Conservation (phyloP, 2,797 vertebrate genomes). For the Astyanax mexicanus region DNA sequence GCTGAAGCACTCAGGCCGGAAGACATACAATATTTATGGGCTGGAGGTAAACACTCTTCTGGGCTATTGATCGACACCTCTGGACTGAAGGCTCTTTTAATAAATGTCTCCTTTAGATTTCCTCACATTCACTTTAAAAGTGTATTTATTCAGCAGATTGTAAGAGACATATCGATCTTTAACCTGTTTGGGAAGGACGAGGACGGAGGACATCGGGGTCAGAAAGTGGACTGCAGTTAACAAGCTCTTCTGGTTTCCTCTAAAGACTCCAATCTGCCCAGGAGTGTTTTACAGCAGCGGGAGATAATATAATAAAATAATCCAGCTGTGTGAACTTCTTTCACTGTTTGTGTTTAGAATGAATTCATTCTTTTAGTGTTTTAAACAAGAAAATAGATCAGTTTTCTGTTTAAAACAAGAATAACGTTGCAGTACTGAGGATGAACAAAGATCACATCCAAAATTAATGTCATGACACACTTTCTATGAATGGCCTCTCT, state of each 20-base stretch:
- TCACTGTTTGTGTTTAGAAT: neutral
- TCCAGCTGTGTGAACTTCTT: neutral
- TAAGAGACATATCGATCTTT: slow-evolving; percentile 1
- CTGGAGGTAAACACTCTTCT: slow-evolving; percentile 27
- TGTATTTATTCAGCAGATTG: neutral
- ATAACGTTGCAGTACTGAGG: no score
- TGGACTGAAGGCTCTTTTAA: slow-evolving; percentile 20
- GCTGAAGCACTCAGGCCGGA: slow-evolving; percentile 7
- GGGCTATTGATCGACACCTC: slow-evolving; percentile 15
- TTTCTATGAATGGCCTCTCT: no score
- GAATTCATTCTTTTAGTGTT: neutral
- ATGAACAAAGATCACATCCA: no score
- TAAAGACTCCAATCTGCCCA: neutral
- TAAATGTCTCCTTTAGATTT: slow-evolving; percentile 5
- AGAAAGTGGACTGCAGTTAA: neutral
- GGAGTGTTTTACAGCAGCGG: neutral
- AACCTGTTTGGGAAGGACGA: neutral
- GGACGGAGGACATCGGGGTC: neutral
- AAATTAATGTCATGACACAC: no score
- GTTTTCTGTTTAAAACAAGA: no score
- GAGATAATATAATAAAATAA: no score
- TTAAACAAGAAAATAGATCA: neutral
- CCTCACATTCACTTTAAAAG: neutral
- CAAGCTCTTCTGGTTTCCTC: slow-evolving; percentile 11
- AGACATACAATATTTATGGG: slow-evolving; percentile 29